A percentile compares a stretch with the other conserved stretches of the same genome.
phyloP scores from a whole-genome alignment of 2,113 vertebrate species.

The Gorsachius goisagi region DNA sequence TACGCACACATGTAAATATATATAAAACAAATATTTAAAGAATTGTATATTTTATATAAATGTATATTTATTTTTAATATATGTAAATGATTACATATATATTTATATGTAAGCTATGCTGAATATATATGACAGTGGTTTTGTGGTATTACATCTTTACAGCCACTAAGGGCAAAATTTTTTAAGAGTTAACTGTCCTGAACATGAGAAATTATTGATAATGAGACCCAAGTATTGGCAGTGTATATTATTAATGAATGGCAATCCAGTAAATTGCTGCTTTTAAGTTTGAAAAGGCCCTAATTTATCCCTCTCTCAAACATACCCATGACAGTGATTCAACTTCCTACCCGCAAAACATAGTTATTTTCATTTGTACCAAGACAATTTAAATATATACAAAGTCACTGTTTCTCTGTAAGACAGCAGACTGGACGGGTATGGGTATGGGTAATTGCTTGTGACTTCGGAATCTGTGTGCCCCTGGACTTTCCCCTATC shows the following conservation, averaged over 20 bases:
- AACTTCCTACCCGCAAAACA: not conserved
- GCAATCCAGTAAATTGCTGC: not conserved
- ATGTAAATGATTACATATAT: fast-evolving
- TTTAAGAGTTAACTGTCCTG: not conserved
- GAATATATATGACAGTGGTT: not conserved
- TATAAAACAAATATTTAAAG: not conserved
- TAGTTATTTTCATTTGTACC: not conserved
- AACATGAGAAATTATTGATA: not conserved
- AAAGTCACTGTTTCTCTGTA: not conserved
- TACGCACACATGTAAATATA: not conserved
- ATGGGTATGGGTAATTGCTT: fast-evolving
- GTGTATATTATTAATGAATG: not conserved
- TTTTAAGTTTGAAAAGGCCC: not conserved
- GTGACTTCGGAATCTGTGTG: not conserved
- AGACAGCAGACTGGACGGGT: not conserved
- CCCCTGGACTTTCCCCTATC: not conserved
- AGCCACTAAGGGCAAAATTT: not conserved
- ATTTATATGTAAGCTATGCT: not conserved
- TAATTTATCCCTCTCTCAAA: not conserved
- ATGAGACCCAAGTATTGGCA: not conserved
- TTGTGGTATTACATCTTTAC: not conserved
- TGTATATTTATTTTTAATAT: not conserved
- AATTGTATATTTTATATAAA: not conserved
- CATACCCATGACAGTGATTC: not conserved
- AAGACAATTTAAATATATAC: not conserved